Base-by-base conservation (phyloP, 1,140 invertebrate species). In the Bombus vancouverensis region DNA sequence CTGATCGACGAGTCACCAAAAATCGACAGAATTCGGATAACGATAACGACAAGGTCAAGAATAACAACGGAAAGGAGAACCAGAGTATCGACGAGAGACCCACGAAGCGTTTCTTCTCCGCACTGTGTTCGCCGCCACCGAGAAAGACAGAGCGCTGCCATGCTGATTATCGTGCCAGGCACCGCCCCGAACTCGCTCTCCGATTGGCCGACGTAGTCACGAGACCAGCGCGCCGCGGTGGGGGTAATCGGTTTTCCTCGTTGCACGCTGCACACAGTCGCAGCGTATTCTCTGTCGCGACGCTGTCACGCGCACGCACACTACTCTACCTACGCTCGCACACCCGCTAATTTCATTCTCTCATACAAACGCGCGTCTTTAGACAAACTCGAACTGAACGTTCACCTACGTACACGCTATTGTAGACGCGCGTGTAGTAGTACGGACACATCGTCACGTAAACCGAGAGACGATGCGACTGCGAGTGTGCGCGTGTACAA, bases 141-240 rank as follows among this genome's bases (percentile, higher is more conserved):
- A 90, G 85, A 78, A 85, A 87, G 88, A 89, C 81, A 84, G 86
- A 79, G 85, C 83, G 89, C 92, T 94, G 93, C 93, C 93, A 94
- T 94, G 92, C 93, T 93, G 93, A 93, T 42, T 89, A 91, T 88
- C 82, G 86, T 65, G 32, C 86, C 83, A 93, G 93, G 93, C 93
- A 93, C 93, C 93, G 93, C 93, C 93, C 93, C 91, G 85, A 81
- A 86, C 90, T 89, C 87, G 88, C 88, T 74, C 79, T 88, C 84
- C 87, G 81, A 94, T 94, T 94, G 93, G 93, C 39, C 77, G 78
- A 65, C 82, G 75, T 71, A 88, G 89, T 89, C 87, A 91, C 77
- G 76, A 47, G 87, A 59, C 72, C 70, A 22, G 6, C 80, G 44
- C 66, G 39, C 73, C 32, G 65, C 76, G 68, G 89, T 66, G 86